These are phyloP conservation scores for Mareca penelope DNA, from an alignment of 2,797 vertebrate species.

Conservation along the genomic window DNA sequence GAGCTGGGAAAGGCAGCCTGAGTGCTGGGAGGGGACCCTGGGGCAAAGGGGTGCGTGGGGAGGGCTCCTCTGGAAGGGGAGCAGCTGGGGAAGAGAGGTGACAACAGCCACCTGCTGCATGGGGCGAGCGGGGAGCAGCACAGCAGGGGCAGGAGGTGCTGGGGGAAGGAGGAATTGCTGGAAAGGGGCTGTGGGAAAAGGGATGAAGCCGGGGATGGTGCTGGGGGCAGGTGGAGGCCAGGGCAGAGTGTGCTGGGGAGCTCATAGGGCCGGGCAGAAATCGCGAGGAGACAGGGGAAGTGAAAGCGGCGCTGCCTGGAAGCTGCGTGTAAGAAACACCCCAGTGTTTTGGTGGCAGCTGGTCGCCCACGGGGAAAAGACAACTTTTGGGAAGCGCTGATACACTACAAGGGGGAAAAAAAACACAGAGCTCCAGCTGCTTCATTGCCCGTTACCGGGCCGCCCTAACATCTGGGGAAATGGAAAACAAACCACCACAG, in stretches of 20 bases:
- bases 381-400: slow-evolving; percentile 44
- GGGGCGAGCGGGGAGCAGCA: neutral
- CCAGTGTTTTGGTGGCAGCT: neutral
- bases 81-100: neutral
- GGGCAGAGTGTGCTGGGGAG: accelerated
- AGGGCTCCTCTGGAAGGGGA: neutral
- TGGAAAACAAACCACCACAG: neutral
- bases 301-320: neutral
- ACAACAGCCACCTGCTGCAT: neutral
- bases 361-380: neutral
- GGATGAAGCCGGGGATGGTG: neutral
- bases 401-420: neutral
- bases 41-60: neutral
- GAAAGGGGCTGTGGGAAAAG: neutral
- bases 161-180: neutral
- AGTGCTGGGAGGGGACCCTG: neutral
- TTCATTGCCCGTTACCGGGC: neutral
- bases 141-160: accelerated
- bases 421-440: neutral
- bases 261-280: accelerated
- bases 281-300: neutral
- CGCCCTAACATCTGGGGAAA: neutral
- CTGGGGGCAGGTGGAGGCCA: neutral
- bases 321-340: slow-evolving; percentile 31
- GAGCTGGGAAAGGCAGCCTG: neutral